Base-by-base conservation (phyloP, 2,113 vertebrate genomes). In the Telmatochromis sp. region DNA sequence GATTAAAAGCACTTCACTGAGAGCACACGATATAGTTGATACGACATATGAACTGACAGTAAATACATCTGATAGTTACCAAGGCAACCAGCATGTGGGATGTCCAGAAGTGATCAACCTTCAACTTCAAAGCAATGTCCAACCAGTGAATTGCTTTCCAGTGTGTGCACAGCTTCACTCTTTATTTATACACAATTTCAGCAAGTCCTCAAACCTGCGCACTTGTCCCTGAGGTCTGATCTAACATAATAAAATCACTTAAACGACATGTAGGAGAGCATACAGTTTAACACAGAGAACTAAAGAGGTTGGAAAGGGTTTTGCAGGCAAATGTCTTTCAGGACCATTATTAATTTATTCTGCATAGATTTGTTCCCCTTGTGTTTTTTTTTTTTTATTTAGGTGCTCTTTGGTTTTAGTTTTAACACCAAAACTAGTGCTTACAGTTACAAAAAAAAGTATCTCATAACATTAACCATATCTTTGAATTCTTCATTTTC, bases 371-470 rank as follows among this genome's bases (percentile, higher is more conserved):
- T 73, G 2, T 42, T 26, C 37, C 21, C 65, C 65, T 15, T 26
- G 0, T 6, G 7, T 70, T 33, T 45, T 45, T 23, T 65, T 23
- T 65, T 23, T 14, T 0, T 23, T 1, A 40, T 23, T 70, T 42
- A 42, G n/a, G 12, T 42, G 35, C 37, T 15, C 9, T 28, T 73
- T 28, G 14, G 14, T 47, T 73, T 17, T 73, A 40, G 8, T 45
- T 73, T 45, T 17, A 8, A 6, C 65, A 26, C 37, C 21, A 70
- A 70, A 42, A 70, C 37, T 26, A 73, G 2, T 15, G 0, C 13
- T 73, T 10, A 45, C 40, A 10, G 21, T 73, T 45, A 26, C 5
- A 45, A 14, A 23, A 73, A 73, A 1, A 42, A 17, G 21, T 73
- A 9, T 26, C 4, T 75, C 9, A 5, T 23, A 19, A 47, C 68